phyloP scores from a whole-genome alignment of 2,113 vertebrate species.

The Semnornis frantzii region DNA sequence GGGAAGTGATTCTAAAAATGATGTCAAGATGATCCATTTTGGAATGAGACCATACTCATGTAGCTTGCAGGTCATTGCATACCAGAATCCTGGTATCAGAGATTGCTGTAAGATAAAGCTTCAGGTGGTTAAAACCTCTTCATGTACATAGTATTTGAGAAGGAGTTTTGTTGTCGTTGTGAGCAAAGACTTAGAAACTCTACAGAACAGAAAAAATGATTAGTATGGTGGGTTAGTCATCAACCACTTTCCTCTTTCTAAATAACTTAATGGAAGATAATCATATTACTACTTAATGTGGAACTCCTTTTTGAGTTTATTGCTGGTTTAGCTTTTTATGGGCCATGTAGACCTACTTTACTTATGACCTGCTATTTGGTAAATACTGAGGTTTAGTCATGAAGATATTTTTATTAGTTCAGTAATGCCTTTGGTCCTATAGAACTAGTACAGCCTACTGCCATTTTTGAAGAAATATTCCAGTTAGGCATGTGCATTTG shows the following conservation, averaged over 20 bases:
- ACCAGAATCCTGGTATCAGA: not conserved
- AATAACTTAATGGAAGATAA: not conserved
- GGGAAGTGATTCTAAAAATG: not conserved
- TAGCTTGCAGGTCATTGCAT: not conserved
- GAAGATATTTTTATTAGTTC: not conserved
- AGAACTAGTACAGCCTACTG: not conserved
- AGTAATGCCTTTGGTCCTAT: not conserved
- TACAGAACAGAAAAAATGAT: not conserved
- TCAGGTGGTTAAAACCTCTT: not conserved
- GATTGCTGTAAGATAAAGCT: not conserved
- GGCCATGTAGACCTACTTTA: not conserved
- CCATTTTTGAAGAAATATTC: not conserved
- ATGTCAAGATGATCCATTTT: not conserved
- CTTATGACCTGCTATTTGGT: not conserved
- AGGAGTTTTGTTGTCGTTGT: not conserved
- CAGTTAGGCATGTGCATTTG: not conserved
- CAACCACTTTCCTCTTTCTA: not conserved
- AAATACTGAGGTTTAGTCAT: not conserved
- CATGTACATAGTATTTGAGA: not conserved
- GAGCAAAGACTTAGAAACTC: not conserved
- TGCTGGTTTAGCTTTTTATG: not conserved
- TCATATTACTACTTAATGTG: not conserved
- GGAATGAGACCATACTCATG: not conserved
- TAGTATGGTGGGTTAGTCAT: not conserved
- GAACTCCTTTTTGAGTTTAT: not conserved